Evolutionary conservation across 2,888 invertebrate genomes (phyloP), one percentile per base, ranked within the genome.

Genomic region (Oscheius myriophilus): DNA sequence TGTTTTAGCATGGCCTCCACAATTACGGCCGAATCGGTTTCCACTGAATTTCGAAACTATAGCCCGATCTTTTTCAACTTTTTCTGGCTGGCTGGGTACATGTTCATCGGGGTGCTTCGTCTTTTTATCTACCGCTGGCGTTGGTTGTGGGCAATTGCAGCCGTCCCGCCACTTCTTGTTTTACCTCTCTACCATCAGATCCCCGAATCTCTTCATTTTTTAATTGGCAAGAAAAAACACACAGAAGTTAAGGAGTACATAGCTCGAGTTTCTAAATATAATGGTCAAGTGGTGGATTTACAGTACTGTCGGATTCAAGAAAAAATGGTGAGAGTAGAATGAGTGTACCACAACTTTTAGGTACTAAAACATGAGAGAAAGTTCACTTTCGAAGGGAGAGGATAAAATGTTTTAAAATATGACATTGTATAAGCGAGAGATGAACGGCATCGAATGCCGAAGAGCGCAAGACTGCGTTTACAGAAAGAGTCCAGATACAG

Each of bases 131-230:
- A 57, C 12, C 72, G 79, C 54, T 85, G 85, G 85, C 62, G 85
- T 12, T 61, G 57, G 57, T 69, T 81, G 2, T 86, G 82, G 61
- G 75, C 86, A 18, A 73, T 72, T 26, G 70, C 80, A 9, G 67
- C 82, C 0, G 66, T 75, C n/a, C 85, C 85, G 1, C 75, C 76
- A 25, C 9, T 79, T 6, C 45, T 85, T 25, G 75, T 80, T 0
- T 55, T 85, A 33, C 73, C 79, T 0, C 81, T 75, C 54, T 82
- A 72, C 66, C 82, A 81, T 80, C 64, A 26, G 3, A 63, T 53
- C 18, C 82, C 81, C 7, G 84, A 84, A 49, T 81, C 80, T 21
- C n/a, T 85, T 1, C 85, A 85, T 67, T 84, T 83, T 83, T 21
- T 84, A 67, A 67, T 85, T 21, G 79, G 81, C 0, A 79, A 80